Evolutionary conservation across 1,140 invertebrate species (phyloP).

Genomic region (Drosophila subobscura): DNA sequence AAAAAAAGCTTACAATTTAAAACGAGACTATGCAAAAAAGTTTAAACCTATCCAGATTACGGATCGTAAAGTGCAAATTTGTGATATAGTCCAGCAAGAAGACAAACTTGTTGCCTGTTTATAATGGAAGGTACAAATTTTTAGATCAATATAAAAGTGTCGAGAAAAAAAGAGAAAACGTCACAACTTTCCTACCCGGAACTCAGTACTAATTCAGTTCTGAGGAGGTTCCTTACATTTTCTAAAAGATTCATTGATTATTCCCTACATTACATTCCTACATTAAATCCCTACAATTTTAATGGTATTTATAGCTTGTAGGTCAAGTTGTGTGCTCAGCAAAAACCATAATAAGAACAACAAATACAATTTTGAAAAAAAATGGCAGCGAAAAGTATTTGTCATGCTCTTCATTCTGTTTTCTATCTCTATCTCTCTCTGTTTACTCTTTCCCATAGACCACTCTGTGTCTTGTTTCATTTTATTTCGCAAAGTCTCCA

Average conservation of each 20-base stretch:
- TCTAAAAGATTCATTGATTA: conserved; percentile 6
- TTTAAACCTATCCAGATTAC: background rate
- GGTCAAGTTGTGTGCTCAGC: conserved; percentile 27
- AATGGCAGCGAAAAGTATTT: conserved; percentile 38
- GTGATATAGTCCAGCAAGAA: no score
- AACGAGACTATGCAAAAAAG: conserved; percentile 4
- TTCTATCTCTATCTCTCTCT: conserved; percentile 9
- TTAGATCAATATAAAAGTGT: no score
- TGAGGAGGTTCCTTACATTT: no score
- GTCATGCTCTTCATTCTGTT: conserved; percentile 37
- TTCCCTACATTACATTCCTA: conserved; percentile 1
- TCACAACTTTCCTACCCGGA: no score
- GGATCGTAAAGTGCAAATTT: no score
- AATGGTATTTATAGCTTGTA: conserved; percentile 42
- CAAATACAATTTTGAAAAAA: conserved; percentile 2
- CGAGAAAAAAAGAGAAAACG: no score
- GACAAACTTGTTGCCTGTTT: no score
- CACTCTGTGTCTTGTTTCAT: conserved; percentile 11
- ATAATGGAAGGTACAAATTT: no score
- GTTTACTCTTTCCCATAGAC: background rate
- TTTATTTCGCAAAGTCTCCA: conserved; percentile 15
- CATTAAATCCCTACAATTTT: no score
- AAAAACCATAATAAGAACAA: conserved; percentile 12
- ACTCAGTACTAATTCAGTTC: no score
- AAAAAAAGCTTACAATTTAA: conserved; percentile 16